These are phyloP conservation scores for Argyresthia goedartella DNA, from an alignment of 2,888 invertebrate species.

Conservation along the genomic window DNA sequence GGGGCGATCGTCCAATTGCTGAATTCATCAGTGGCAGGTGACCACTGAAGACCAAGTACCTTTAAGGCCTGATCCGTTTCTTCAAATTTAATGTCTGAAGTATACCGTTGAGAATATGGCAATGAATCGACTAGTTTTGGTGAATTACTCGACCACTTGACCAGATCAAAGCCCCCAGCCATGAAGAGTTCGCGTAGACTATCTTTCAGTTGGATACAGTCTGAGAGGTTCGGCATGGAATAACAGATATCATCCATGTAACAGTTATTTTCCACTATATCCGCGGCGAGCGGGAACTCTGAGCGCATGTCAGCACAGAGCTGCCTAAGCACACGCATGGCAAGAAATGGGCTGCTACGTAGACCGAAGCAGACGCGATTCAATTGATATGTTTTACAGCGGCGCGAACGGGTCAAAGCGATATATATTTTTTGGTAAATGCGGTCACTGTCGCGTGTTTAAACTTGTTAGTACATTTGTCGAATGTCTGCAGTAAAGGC, in stretches of 20 bases:
- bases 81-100: too few relatives aligned
- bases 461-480: conserved; percentile 5
- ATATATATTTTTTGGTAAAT: not conserved
- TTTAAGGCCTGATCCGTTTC: not conserved
- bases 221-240: not conserved
- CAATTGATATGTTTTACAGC: not conserved
- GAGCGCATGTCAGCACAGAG: not conserved
- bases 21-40: not conserved
- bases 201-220: not conserved
- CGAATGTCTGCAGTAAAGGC: conserved; percentile 3
- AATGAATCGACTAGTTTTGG: not conserved
- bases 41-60: not conserved
- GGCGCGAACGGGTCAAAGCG: not conserved
- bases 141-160: not conserved
- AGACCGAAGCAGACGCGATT: conserved; percentile 1
- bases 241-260: not conserved
- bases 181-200: not conserved
- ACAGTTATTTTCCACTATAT: not conserved
- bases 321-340: not conserved
- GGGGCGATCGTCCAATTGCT: not conserved
- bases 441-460: not conserved
- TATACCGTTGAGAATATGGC: not conserved
- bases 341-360: not conserved
- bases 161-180: not conserved
- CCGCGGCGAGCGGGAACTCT: not conserved